Percentiles rank a stretch among this genome's conserved stretches.
Evolutionary conservation across 1,140 invertebrate genomes (phyloP).

Genomic region (Drosophila miranda): DNA sequence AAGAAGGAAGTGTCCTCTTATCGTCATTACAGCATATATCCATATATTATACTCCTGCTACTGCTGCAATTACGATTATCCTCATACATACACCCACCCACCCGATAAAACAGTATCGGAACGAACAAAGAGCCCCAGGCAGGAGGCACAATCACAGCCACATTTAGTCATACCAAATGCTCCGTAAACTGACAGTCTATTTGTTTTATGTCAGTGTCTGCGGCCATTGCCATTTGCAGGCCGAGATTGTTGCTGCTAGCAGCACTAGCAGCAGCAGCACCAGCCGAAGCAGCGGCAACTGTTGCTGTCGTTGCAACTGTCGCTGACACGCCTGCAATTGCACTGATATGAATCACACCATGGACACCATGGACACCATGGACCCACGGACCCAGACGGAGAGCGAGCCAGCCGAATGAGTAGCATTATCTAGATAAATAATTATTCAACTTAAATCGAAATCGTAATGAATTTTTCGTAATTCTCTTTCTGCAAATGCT

Average conservation of each 20-base stretch:
- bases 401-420: slow-evolving; percentile 27
- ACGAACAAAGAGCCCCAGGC: slow-evolving; percentile 36
- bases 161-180: slow-evolving; percentile 77
- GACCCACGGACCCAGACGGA: slow-evolving; percentile 8
- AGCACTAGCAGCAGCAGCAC: neutral
- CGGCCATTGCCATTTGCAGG: slow-evolving; percentile 49
- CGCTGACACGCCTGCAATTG: slow-evolving; percentile 75
- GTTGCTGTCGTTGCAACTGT: slow-evolving; percentile 53
- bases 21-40: no score
- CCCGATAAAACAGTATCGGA: neutral
- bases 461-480: slow-evolving; percentile 78
- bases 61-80: slow-evolving; percentile 40
- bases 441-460: slow-evolving; percentile 81
- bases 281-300: slow-evolving; percentile 23
- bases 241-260: slow-evolving; percentile 32
- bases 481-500: slow-evolving; percentile 13
- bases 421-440: slow-evolving; percentile 79
- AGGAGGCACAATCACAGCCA: slow-evolving; percentile 51
- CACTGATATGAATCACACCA: slow-evolving; percentile 70
- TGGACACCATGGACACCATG: slow-evolving; percentile 8
- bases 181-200: slow-evolving; percentile 79
- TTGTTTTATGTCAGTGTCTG: slow-evolving; percentile 72
- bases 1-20: no score
- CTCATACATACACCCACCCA: slow-evolving; percentile 6
- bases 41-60: slow-evolving; percentile 19